Evolutionary conservation across 64 coral and sea anemone species (phyloP).

Genomic region (Porites lutea): DNA sequence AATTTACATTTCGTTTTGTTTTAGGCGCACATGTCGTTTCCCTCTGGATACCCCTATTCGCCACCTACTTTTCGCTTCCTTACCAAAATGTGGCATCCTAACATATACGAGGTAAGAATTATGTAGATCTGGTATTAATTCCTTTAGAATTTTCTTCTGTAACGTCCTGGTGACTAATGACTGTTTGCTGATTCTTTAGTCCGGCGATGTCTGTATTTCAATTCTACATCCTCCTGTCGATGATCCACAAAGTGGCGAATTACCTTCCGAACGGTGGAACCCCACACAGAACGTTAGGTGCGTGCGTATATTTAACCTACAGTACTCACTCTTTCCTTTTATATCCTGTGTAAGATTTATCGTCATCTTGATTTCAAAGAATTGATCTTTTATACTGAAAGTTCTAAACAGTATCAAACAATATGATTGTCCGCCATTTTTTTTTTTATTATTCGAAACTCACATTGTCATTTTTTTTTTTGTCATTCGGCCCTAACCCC

Average conservation of each 20-base stretch:
- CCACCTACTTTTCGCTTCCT: conserved; percentile 99
- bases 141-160: background rate
- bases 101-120: conserved; percentile 95
- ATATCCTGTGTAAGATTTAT: too few relatives aligned
- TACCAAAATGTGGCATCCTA: conserved; percentile 99
- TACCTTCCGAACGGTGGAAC: conserved; percentile 99
- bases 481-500: too few relatives aligned
- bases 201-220: conserved; percentile 99
- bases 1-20: conserved; percentile 40
- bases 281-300: conserved; percentile 98
- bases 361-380: too few relatives aligned
- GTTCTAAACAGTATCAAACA: background rate
- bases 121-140: background rate
- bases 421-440: background rate
- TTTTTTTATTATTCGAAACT: background rate
- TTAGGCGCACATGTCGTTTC: conserved; percentile 99
- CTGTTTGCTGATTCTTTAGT: conserved; percentile 56
- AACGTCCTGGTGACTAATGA: background rate
- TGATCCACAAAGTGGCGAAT: conserved; percentile 98
- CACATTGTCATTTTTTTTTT: too few relatives aligned
- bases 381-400: background rate
- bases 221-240: conserved; percentile 97
- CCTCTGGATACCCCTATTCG: conserved; percentile 91
- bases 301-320: background rate
- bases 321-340: background rate